phyloP scores from a whole-genome alignment of 2,113 vertebrate genomes.

The Gila orcuttii region DNA sequence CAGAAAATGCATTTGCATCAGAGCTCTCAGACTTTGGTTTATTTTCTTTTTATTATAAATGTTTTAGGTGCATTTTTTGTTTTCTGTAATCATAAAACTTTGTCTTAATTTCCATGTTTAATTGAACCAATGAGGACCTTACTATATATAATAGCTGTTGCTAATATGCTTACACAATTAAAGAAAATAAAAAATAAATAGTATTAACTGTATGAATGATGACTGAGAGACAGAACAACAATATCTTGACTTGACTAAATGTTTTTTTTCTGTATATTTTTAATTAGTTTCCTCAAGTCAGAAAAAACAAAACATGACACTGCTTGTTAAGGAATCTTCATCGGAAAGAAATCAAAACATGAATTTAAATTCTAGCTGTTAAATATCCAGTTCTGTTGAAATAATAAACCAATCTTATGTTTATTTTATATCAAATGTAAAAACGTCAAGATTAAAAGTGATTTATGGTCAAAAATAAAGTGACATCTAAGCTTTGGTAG shows the following conservation, averaged over 20 bases:
- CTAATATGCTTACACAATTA: neutral
- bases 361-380: neutral
- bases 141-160: neutral
- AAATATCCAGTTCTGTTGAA: neutral
- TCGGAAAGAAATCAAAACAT: neutral
- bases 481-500: constrained; percentile 27
- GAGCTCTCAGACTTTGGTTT: too few species aligned
- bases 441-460: neutral
- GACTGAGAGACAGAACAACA: neutral
- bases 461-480: constrained; percentile 32
- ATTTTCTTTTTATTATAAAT: too few species aligned
- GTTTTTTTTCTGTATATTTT: too few species aligned
- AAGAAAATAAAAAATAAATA: neutral
- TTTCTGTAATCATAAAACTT: neutral
- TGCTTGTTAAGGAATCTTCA: neutral
- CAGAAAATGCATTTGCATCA: too few species aligned
- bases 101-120: neutral
- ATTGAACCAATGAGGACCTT: neutral
- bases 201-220: neutral
- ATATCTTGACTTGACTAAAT: neutral
- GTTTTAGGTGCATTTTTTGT: too few species aligned
- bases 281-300: too few species aligned
- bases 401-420: neutral
- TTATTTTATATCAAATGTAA: neutral
- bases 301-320: neutral